Evolutionary conservation across 2,113 vertebrate genomes (phyloP).

Genomic region (Lanius collurio): DNA sequence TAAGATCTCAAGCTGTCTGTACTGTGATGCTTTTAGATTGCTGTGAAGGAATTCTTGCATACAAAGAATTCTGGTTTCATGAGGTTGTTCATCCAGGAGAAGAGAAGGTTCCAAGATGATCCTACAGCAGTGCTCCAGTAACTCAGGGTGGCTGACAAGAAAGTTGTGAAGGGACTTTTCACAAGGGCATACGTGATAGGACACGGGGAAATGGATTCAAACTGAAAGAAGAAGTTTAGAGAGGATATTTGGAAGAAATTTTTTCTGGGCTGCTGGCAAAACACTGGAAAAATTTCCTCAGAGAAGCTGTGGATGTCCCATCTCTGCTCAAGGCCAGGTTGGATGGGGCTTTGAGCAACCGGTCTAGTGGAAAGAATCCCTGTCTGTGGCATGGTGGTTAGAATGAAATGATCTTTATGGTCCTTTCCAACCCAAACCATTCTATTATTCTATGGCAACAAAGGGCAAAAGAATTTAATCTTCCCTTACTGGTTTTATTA

Average conservation of each 20-base stretch:
- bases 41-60: not conserved
- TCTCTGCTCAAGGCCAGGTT: not conserved
- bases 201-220: not conserved
- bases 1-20: not conserved
- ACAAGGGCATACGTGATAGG: not conserved
- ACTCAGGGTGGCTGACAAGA: not conserved
- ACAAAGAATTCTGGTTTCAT: not conserved
- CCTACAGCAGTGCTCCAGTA: not conserved
- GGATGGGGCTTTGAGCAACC: not conserved
- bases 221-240: not conserved
- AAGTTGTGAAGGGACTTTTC: not conserved
- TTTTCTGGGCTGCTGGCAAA: not conserved
- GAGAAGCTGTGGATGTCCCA: not conserved
- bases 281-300: not conserved
- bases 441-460: not conserved
- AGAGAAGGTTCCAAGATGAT: not conserved
- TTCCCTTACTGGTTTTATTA: not conserved
- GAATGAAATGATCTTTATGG: not conserved
- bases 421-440: not conserved
- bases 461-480: not conserved
- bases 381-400: not conserved
- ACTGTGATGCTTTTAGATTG: not conserved
- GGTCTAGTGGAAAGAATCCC: not conserved
- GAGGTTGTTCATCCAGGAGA: not conserved
- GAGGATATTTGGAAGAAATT: not conserved